phyloP scores from a whole-genome alignment of 2,888 invertebrate species.

The Marronus borbonicus region DNA sequence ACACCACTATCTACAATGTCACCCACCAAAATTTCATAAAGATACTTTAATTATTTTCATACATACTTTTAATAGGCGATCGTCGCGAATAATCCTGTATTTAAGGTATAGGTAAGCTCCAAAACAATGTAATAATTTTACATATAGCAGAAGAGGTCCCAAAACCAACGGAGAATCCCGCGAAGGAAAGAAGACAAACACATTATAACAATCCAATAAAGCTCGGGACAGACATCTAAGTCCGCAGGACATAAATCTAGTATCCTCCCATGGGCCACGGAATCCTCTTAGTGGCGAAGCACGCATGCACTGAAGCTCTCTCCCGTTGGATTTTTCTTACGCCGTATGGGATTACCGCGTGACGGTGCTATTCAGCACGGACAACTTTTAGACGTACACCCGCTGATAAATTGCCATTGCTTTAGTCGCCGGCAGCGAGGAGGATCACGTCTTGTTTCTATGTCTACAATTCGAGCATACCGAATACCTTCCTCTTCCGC shows the following conservation, averaged over 20 bases:
- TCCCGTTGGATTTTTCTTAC: slow-evolving; percentile 64
- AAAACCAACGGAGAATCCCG: neutral
- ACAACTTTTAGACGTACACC: slow-evolving; percentile 48
- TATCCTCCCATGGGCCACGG: slow-evolving; percentile 63
- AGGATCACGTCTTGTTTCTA: slow-evolving; percentile 45
- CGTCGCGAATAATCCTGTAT: no score
- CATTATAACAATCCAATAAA: slow-evolving; percentile 68
- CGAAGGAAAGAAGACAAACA: slow-evolving; percentile 52
- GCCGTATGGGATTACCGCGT: slow-evolving; percentile 59
- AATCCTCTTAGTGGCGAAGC: slow-evolving; percentile 66
- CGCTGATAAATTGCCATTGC: slow-evolving; percentile 50
- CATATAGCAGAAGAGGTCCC: no score
- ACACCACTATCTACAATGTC: no score
- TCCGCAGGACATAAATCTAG: slow-evolving; percentile 68
- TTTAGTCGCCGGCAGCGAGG: slow-evolving; percentile 32
- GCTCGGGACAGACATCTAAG: slow-evolving; percentile 66
- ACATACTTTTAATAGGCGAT: no score
- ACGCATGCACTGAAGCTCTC: slow-evolving; percentile 61
- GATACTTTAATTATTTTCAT: no score
- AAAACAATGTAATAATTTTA: no score
- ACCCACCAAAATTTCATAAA: no score
- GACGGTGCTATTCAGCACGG: slow-evolving; percentile 45
- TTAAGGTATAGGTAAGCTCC: no score
- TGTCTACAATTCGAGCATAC: slow-evolving; percentile 47
- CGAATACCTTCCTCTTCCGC: slow-evolving; percentile 29